phyloP scores from a whole-genome alignment of 1,140 invertebrate genomes.

The Heterodera schachtii region DNA sequence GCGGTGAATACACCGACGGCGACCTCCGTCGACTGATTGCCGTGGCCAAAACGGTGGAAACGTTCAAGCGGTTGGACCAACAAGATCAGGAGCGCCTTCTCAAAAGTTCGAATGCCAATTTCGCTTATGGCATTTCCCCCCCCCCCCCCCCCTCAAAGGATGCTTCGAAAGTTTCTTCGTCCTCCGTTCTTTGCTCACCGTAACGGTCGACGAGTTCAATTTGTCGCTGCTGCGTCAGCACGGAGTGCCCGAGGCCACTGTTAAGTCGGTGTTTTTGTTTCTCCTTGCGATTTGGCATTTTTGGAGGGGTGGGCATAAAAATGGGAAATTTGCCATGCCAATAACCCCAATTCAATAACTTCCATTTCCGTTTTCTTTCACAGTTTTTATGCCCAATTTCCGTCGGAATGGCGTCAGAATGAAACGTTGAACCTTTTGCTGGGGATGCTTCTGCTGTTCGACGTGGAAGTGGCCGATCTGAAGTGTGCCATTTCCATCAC shows the following conservation, averaged over 20 bases:
- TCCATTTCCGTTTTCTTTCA: background rate
- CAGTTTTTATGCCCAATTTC: conserved; percentile 48
- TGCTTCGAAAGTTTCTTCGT: conserved; percentile 22
- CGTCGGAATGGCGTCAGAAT: conserved; percentile 49
- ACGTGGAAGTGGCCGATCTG: conserved; percentile 42
- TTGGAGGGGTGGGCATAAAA: background rate
- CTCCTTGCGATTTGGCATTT: background rate
- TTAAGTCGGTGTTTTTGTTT: conserved; percentile 13
- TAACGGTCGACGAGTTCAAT: conserved; percentile 23
- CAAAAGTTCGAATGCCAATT: conserved; percentile 27
- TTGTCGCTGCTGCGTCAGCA: conserved; percentile 32
- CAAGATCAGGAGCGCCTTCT: conserved; percentile 35
- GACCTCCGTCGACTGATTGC: conserved; percentile 34
- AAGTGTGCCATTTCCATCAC: conserved; percentile 39
- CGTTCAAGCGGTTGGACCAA: conserved; percentile 31
- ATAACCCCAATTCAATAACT: background rate
- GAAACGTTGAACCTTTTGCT: conserved; percentile 49
- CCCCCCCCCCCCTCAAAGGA: background rate
- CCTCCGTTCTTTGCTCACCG: conserved; percentile 22
- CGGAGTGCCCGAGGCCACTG: conserved; percentile 31
- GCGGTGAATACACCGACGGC: conserved; percentile 29
- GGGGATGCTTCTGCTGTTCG: conserved; percentile 44
- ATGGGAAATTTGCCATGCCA: background rate
- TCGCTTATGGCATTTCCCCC: background rate
- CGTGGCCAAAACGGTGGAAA: conserved; percentile 26